Conservation (phyloP, 23 tunicate species). For the Corella eumyota region DNA sequence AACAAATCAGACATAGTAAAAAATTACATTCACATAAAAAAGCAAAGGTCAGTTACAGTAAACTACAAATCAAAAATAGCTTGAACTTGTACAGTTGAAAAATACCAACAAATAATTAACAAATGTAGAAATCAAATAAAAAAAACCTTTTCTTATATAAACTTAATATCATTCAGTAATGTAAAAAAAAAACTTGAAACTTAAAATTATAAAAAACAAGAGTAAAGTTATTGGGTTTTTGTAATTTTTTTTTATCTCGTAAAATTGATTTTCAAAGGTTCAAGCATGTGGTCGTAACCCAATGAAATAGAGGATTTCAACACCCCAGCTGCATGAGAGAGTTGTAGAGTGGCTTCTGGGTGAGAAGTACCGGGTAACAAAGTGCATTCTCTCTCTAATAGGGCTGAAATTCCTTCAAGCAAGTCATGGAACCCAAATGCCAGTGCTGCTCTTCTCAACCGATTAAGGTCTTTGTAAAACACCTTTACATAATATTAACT, state of each 20-base stretch:
- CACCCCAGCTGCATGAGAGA: constrained; percentile 84
- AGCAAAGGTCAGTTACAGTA: no score
- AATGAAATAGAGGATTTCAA: constrained; percentile 20
- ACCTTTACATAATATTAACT: no score
- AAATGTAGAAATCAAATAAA: no score
- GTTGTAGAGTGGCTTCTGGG: constrained; percentile 84
- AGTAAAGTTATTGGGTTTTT: background rate
- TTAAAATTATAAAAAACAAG: no score
- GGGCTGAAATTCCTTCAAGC: constrained; percentile 57
- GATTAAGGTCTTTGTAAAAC: constrained; percentile 78
- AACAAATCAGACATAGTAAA: no score
- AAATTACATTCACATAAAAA: no score
- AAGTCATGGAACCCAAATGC: constrained; percentile 76
- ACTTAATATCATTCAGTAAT: no score
- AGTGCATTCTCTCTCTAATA: constrained; percentile 74
- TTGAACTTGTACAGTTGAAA: no score
- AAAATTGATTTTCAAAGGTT: constrained; percentile 55
- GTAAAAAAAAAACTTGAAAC: no score
- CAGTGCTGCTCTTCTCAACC: constrained; percentile 63
- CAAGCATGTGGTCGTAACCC: constrained; percentile 39
- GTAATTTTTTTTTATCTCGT: constrained; percentile 1
- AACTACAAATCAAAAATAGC: no score
- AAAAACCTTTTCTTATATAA: no score
- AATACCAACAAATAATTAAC: no score
- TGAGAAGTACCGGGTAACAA: constrained; percentile 82